Conservation (phyloP, 1,140 invertebrate genomes). For the Zophobas morio region DNA sequence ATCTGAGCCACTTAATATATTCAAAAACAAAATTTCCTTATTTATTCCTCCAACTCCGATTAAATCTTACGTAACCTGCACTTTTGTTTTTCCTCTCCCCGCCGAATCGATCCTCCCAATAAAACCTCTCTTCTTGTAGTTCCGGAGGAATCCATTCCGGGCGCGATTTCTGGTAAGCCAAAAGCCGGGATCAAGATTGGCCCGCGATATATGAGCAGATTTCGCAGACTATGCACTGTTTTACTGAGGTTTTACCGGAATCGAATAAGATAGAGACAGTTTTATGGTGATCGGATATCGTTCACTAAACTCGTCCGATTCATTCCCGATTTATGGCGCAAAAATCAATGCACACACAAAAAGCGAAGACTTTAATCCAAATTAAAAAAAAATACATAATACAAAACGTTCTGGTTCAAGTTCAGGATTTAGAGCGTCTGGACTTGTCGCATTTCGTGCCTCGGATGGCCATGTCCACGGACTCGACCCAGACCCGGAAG, state of each 20-base stretch:
- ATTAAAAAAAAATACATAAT: conserved; percentile 25
- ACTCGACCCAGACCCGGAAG: conserved; percentile 71
- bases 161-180: conserved; percentile 66
- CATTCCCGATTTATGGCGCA: conserved; percentile 46
- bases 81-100: background rate
- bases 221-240: conserved; percentile 65
- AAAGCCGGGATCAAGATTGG: conserved; percentile 65
- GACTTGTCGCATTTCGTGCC: conserved; percentile 58
- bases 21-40: no score
- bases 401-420: background rate
- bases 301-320: conserved; percentile 40
- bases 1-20: no score
- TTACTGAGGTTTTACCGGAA: conserved; percentile 60
- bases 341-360: conserved; percentile 13
- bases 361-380: no score
- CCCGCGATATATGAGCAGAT: conserved; percentile 62
- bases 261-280: conserved; percentile 63
- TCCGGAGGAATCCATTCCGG: conserved; percentile 55
- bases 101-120: background rate
- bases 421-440: background rate
- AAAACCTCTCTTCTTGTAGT: conserved; percentile 8
- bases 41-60: no score
- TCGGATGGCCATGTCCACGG: conserved; percentile 56
- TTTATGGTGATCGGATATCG: conserved; percentile 63
- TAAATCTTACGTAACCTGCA: no score